Evolutionary conservation across 2,888 invertebrate genomes (phyloP), one percentile per base, ranked within the genome.

Genomic region (Sclerodermus sp.): DNA sequence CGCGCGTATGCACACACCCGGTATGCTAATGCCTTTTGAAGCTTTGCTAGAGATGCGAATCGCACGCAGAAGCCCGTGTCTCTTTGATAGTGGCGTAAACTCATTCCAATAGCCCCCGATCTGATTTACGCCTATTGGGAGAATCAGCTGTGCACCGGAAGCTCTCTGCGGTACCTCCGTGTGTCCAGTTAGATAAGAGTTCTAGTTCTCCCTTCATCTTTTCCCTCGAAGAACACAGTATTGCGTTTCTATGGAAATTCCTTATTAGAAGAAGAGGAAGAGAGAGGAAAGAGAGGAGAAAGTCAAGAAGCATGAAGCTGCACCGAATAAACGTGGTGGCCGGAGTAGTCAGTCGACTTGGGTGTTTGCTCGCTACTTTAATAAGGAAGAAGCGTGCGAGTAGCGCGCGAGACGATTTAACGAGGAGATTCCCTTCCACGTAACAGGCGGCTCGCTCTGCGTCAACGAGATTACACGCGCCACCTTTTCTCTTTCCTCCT

Each of bases 21-120:
- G 76, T 77, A 77, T 77, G 77, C 74, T 77, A 77, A 77, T 77
- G 71, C 60, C 67, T 70, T 70, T 73, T 71, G 72, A 71, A 68
- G 72, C 72, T 68, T 72, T 67, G 70, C 67, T 70, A 38, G 63
- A 67, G 70, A 73, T 70, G 71, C 72, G 66, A 68, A 66, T 68
- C 70, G 70, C 71, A 70, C 70, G 64, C 68, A 68, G 69, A 66
- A 62, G 62, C 70, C 66, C 71, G 71, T 76, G 75, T 73, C 71
- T 72, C 67, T 71, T 73, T 73, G 76, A 76, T 76, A 75, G 74
- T 72, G 71, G 70, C 73, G 71, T 72, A 73, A 74, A 74, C 74
- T 71, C 70, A 72, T 73, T 73, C 64, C 74, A 73, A 71, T 70
- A 74, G 64, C 63, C 71, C 73, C 73, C 71, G 68, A 47, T 42